Percentiles rank a stretch among this genome's conserved stretches.
Evolutionary conservation across 2,113 vertebrate genomes (phyloP).

Genomic region (Aythya baeri): DNA sequence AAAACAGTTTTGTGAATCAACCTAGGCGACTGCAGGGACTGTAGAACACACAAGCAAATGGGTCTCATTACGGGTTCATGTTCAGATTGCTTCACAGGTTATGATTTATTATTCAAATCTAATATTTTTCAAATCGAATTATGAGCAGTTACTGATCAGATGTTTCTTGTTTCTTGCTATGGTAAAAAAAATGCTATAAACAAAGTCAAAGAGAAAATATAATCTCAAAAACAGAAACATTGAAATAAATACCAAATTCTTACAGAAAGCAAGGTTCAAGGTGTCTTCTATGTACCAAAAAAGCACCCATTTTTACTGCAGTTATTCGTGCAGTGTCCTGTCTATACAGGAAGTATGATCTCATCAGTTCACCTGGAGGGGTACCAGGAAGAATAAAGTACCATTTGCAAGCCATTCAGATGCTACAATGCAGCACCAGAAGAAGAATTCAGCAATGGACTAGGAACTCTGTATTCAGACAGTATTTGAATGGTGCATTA

Average conservation of each 20-base stretch:
- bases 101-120: background rate
- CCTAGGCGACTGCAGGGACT: background rate
- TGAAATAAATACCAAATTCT: background rate
- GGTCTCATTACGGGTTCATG: background rate
- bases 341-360: background rate
- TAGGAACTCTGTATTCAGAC: background rate
- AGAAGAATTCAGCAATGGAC: background rate
- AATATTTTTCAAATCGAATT: background rate
- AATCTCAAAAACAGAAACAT: background rate
- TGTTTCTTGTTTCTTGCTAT: background rate
- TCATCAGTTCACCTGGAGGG: background rate
- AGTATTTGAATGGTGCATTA: background rate
- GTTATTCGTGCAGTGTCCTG: background rate
- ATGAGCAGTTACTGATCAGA: background rate
- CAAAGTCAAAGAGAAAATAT: fast-evolving
- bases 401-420: background rate
- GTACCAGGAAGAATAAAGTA: background rate
- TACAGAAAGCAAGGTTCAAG: background rate
- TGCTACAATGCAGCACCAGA: background rate
- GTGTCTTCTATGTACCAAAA: background rate
- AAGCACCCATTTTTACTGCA: background rate
- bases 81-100: background rate
- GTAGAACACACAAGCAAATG: background rate
- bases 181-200: background rate
- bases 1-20: background rate